Evolutionary conservation across 2,888 invertebrate species (phyloP).

Genomic region (Philereme transversata): DNA sequence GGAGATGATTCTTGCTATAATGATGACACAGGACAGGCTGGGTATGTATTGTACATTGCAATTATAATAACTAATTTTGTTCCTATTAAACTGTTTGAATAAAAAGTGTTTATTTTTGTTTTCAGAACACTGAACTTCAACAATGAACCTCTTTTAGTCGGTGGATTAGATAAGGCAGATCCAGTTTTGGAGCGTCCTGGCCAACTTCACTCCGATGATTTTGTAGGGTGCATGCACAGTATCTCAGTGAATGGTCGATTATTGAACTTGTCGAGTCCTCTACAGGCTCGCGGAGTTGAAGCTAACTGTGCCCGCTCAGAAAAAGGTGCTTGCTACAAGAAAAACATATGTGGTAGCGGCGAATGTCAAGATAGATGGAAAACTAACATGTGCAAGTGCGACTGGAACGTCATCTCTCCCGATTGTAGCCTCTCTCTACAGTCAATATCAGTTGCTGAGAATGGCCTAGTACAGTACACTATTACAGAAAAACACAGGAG

Average conservation of each 20-base stretch:
- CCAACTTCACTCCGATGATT: conserved; percentile 95
- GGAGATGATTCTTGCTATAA: conserved; percentile 92
- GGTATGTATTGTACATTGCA: conserved; percentile 83
- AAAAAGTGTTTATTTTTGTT: conserved; percentile 23
- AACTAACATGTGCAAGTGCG: conserved; percentile 88
- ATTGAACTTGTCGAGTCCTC: conserved; percentile 91
- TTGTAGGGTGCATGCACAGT: conserved; percentile 97
- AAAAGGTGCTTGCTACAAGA: conserved; percentile 86
- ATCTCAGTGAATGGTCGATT: conserved; percentile 94
- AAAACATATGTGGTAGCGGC: conserved; percentile 83
- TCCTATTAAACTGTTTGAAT: neutral
- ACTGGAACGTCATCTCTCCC: conserved; percentile 88
- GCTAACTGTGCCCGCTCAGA: conserved; percentile 90
- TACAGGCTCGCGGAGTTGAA: conserved; percentile 88
- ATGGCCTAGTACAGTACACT: conserved; percentile 90
- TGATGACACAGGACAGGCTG: conserved; percentile 93
- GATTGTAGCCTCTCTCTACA: conserved; percentile 91
- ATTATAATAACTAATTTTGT: neutral
- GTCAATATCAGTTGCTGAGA: conserved; percentile 90
- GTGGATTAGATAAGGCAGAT: conserved; percentile 93
- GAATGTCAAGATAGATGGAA: conserved; percentile 94
- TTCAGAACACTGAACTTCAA: conserved; percentile 95
- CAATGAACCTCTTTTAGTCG: conserved; percentile 92
- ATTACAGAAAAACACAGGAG: conserved; percentile 93
- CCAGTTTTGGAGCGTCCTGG: conserved; percentile 94